phyloP scores from a whole-genome alignment of 1,140 invertebrate genomes.

The Neuroterus valhalla region DNA sequence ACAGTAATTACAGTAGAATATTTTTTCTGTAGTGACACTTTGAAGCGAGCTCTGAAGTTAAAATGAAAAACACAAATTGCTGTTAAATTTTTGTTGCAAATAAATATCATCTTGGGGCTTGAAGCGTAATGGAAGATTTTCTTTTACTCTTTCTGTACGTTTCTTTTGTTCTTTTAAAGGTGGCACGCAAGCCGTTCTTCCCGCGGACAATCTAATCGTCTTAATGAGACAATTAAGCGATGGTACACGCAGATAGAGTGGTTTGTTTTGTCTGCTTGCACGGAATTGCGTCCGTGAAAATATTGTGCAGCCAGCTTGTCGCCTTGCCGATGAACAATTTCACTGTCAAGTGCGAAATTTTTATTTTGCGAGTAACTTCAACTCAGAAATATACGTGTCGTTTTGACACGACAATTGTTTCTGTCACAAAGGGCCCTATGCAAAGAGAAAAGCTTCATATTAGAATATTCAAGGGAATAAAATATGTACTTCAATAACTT shows the following conservation, averaged over 20 bases:
- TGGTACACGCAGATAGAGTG: not conserved
- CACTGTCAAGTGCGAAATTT: conserved; percentile 31
- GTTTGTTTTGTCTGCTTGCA: conserved; percentile 30
- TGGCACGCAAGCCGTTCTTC: conserved; percentile 13
- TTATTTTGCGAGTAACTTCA: conserved; percentile 40
- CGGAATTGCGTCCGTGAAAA: not conserved
- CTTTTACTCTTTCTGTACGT: not conserved
- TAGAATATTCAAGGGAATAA: not conserved
- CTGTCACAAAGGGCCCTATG: conserved; percentile 31
- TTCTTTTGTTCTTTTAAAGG: not conserved
- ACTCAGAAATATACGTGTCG: conserved; percentile 40
- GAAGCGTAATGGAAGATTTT: not conserved
- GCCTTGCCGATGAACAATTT: not conserved
- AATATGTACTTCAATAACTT: too few relatives aligned
- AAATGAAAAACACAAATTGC: not conserved
- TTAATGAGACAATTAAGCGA: conserved; percentile 30
- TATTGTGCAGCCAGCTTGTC: not conserved
- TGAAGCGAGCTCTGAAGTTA: too few relatives aligned
- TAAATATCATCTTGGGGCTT: not conserved
- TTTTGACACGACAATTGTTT: conserved; percentile 34
- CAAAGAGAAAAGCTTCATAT: conserved; percentile 34
- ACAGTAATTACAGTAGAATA: too few relatives aligned
- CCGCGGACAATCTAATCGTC: conserved; percentile 8
- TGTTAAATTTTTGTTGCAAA: not conserved
- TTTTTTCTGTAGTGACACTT: too few relatives aligned